Evolutionary conservation across 2,888 invertebrate genomes (phyloP), one percentile per base, ranked within the genome.

Genomic region (Altica lythri): DNA sequence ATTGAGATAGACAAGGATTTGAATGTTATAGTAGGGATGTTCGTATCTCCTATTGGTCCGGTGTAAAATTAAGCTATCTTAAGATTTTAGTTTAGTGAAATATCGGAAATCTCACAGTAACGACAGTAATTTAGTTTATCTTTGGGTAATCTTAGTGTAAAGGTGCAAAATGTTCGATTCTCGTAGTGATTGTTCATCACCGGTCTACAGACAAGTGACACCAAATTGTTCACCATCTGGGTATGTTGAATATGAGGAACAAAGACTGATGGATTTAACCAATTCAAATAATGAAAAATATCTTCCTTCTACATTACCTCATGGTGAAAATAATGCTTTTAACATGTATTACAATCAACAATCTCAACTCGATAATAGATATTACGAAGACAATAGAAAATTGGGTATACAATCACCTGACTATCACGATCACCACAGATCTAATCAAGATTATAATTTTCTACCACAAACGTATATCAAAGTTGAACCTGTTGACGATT

Each of bases 191-290:
- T 67, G 72, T 42, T 68, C 72, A 18, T 75, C 75, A 13, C 75
- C 75, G 9, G 65, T 68, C 51, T 72, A 73, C 53, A 58, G 68
- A 22, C 67, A 71, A 49, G 49, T 70, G 38, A 67, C 70, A 6
- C 70, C 71, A 2, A 59, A 62, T 50, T 66, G 60, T 16, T 66
- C 61, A 17, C 59, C n/a, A n/a, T n/a, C 67, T 1, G 64, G 64
- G 52, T 72, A 69, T 58, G 72, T 73, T 38, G 69, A 73, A 38
- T 74, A 69, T 54, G 66, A 72, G 9, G 67, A 71, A 6, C 65
- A 72, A 16, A 68, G 71, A 57, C 59, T 77, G 32, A 75, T 73
- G 70, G 77, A 77, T 66, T 65, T 77, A 57, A 77, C 77, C 14
- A 76, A 77, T 60, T 69, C 76, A 1, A n/a, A n/a, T n/a, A 67